A percentile compares a stretch with the other conserved stretches of the same genome.
These are phyloP conservation scores for Eremobia ochroleuca DNA, from an alignment of 2,888 invertebrate species.

Conservation along the genomic window DNA sequence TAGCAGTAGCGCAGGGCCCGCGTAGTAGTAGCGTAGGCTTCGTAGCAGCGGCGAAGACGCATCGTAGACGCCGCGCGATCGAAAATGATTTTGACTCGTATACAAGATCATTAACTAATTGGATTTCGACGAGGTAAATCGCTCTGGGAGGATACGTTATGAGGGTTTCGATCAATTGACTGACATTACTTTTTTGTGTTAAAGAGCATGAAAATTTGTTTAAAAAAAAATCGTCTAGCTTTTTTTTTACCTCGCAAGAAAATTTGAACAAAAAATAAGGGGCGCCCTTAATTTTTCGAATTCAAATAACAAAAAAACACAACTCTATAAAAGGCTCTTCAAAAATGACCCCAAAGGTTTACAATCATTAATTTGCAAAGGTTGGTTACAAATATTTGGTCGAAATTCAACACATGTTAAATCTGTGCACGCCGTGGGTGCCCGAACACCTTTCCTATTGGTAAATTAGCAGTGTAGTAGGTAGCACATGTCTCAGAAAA, in stretches of 20 bases:
- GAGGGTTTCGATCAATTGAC: too few species aligned
- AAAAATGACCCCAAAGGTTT: slow-evolving; percentile 12
- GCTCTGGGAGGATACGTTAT: too few species aligned
- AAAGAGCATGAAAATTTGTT: background rate
- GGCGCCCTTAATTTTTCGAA: background rate
- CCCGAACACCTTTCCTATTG: slow-evolving; percentile 73
- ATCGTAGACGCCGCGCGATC: background rate
- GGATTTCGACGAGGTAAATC: background rate
- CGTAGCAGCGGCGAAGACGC: background rate
- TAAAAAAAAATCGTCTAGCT: background rate
- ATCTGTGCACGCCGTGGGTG: slow-evolving; percentile 57
- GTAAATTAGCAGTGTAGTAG: slow-evolving; percentile 87
- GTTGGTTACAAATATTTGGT: slow-evolving; percentile 53
- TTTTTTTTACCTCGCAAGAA: background rate
- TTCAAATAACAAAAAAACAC: background rate
- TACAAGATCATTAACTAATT: background rate
- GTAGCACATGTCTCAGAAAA: slow-evolving; percentile 89
- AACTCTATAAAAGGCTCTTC: background rate
- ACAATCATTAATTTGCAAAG: slow-evolving; percentile 42
- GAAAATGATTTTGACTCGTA: background rate
- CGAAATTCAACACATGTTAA: slow-evolving; percentile 67
- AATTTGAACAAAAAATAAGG: too few species aligned
- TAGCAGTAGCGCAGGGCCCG: background rate
- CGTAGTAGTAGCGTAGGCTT: background rate
- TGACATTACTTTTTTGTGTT: background rate